These are phyloP conservation scores for Pterostichus madidus DNA, from an alignment of 2,888 invertebrate species.

Conservation along the genomic window DNA sequence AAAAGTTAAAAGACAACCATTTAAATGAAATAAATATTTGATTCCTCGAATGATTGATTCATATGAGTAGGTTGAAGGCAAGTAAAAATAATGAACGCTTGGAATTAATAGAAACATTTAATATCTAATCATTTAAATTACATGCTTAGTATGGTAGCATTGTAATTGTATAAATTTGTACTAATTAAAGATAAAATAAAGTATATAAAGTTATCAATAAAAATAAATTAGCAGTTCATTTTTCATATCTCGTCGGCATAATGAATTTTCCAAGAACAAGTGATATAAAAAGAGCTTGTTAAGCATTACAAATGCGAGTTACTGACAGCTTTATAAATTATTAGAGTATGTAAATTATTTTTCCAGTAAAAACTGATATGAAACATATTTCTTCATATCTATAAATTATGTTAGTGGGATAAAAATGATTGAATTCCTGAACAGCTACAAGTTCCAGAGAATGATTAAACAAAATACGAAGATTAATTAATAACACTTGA, in stretches of 20 bases:
- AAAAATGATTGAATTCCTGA: slow-evolving; percentile 35
- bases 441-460: slow-evolving; percentile 3
- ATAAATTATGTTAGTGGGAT: slow-evolving; percentile 6
- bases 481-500: slow-evolving; percentile 21
- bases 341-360: slow-evolving; percentile 38
- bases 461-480: slow-evolving; percentile 30
- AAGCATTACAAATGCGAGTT: slow-evolving; percentile 37
- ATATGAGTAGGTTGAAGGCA: neutral
- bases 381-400: slow-evolving; percentile 25
- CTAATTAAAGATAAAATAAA: slow-evolving; percentile 35
- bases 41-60: no score
- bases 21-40: no score
- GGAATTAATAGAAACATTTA: neutral
- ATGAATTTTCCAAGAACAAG: slow-evolving; percentile 36
- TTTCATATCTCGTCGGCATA: slow-evolving; percentile 28
- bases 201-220: slow-evolving; percentile 35
- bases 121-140: slow-evolving; percentile 16
- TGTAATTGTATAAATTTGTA: slow-evolving; percentile 35
- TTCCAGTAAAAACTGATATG: slow-evolving; percentile 40
- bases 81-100: neutral
- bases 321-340: slow-evolving; percentile 46
- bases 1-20: no score
- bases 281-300: slow-evolving; percentile 40
- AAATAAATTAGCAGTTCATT: slow-evolving; percentile 39
- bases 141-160: slow-evolving; percentile 16